Conservation (phyloP, 92 coral and sea anemone genomes). For the Metridium senile region DNA sequence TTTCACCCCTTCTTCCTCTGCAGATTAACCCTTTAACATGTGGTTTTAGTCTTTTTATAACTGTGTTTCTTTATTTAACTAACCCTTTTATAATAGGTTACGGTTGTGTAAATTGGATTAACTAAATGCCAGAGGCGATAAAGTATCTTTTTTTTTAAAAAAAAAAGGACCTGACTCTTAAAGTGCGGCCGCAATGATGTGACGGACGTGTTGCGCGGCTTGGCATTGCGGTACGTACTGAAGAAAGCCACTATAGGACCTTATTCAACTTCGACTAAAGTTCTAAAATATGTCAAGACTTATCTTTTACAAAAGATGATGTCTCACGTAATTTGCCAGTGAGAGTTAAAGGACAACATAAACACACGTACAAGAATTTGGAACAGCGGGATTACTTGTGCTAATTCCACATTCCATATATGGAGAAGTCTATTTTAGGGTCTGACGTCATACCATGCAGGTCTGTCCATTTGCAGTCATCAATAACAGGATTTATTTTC, state of each 20-base stretch:
- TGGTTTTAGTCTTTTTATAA: background rate
- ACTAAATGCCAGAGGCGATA: background rate
- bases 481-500: background rate
- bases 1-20: background rate
- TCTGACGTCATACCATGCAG: background rate
- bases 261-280: background rate
- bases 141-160: background rate
- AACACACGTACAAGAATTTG: background rate
- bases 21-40: background rate
- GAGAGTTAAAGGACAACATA: background rate
- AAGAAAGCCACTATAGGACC: background rate
- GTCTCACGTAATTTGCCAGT: background rate
- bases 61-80: background rate
- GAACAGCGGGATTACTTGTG: background rate
- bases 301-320: too few species aligned
- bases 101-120: conserved; percentile 3
- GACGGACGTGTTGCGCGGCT: background rate
- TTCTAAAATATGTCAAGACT: background rate
- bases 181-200: background rate
- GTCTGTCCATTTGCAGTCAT: too few species aligned
- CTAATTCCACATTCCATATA: background rate
- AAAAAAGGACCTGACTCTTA: background rate
- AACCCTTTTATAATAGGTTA: background rate
- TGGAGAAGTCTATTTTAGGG: background rate
- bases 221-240: background rate